Conservation (phyloP, 1,140 invertebrate genomes). For the Mamestra configurata region DNA sequence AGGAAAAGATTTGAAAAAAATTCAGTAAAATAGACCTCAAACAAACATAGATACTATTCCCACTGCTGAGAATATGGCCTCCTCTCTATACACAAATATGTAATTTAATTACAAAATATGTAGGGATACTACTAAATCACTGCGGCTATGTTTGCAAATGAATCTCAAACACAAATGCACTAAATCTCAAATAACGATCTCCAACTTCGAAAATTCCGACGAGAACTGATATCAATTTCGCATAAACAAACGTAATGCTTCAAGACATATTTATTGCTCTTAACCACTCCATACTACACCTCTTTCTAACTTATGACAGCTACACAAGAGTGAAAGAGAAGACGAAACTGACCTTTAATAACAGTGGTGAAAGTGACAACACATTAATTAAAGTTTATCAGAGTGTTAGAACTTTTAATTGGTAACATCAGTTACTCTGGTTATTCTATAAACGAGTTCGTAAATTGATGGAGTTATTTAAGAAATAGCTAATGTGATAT, state of each 20-base stretch:
- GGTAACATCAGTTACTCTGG: conserved; percentile 32
- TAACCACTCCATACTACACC: background rate
- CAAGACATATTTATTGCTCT: conserved; percentile 30
- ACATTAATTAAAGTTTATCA: conserved; percentile 50
- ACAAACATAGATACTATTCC: too few species aligned
- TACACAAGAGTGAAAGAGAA: background rate
- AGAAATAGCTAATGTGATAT: background rate
- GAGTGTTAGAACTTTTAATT: conserved; percentile 50
- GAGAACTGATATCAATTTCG: conserved; percentile 17
- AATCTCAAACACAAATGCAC: background rate
- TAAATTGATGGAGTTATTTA: background rate
- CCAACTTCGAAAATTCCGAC: background rate
- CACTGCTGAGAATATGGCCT: too few species aligned
- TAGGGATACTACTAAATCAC: background rate
- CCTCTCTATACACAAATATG: too few species aligned
- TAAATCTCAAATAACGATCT: background rate
- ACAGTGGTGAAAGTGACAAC: conserved; percentile 39
- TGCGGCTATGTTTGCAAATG: background rate
- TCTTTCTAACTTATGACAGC: background rate
- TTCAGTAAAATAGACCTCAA: too few species aligned
- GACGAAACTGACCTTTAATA: conserved; percentile 19
- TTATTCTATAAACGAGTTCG: conserved; percentile 10
- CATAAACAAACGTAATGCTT: conserved; percentile 21
- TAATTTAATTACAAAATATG: too few species aligned
- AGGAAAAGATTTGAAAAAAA: too few species aligned